Evolutionary conservation across 2,797 vertebrate species (phyloP).

Genomic region (Agapornis canus): DNA sequence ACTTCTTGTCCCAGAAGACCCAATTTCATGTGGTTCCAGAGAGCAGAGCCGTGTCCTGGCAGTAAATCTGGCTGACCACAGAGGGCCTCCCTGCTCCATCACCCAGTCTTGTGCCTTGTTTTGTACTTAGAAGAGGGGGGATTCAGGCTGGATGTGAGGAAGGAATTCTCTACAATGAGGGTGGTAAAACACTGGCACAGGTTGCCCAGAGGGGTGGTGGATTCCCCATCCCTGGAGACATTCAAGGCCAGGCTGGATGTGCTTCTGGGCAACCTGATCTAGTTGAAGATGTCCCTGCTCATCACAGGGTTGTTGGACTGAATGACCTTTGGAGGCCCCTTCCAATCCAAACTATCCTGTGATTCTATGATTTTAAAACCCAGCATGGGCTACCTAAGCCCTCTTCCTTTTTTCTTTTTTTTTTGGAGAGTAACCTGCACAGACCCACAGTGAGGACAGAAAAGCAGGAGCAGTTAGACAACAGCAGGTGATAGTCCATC

Average conservation of each 20-base stretch:
- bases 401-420: background rate
- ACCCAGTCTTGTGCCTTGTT: background rate
- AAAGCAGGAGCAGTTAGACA: background rate
- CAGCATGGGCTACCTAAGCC: background rate
- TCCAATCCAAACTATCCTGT: background rate
- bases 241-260: background rate
- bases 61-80: background rate
- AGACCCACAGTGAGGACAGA: background rate
- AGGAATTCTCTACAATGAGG: background rate
- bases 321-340: background rate
- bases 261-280: background rate
- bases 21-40: background rate
- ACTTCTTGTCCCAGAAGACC: background rate
- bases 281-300: background rate
- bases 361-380: background rate
- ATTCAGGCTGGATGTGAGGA: background rate
- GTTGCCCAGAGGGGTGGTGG: too few species aligned
- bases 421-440: background rate
- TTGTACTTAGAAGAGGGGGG: background rate
- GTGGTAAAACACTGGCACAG: too few species aligned
- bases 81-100: accelerated
- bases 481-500: background rate
- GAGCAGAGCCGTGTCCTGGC: background rate
- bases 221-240: background rate
- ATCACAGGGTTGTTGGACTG: background rate